Conservation (phyloP, 2,113 vertebrate species). For the Origma solitaria region DNA sequence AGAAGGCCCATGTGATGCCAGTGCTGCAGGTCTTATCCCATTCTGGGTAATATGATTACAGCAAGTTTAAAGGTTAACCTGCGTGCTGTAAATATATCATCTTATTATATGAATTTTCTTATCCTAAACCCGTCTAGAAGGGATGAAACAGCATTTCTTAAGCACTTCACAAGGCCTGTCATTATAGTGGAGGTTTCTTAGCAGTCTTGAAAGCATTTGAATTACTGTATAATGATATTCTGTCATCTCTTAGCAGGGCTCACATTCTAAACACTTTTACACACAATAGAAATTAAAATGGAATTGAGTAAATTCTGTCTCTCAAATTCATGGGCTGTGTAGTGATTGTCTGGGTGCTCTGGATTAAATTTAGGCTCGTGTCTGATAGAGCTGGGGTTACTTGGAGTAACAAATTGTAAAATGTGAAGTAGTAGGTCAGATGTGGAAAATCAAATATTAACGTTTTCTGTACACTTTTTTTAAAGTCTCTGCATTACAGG, state of each 20-base stretch:
- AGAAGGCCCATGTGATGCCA: neutral
- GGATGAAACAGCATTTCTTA: slow-evolving; percentile 23
- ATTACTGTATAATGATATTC: slow-evolving; percentile 16
- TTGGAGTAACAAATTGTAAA: neutral
- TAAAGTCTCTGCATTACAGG: neutral
- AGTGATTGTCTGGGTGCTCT: neutral
- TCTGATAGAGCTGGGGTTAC: neutral
- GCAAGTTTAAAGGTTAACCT: neutral
- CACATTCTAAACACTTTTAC: neutral
- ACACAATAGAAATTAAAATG: slow-evolving; percentile 42
- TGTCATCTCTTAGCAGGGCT: slow-evolving; percentile 18
- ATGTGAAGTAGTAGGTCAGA: neutral
- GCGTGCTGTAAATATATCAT: slow-evolving; percentile 9
- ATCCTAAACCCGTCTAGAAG: neutral
- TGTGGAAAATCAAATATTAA: neutral
- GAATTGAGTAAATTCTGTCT: slow-evolving; percentile 18
- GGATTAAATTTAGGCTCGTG: neutral
- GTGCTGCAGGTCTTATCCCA: neutral
- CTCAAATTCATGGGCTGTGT: neutral
- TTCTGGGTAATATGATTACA: neutral
- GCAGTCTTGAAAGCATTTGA: neutral
- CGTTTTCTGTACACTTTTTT: neutral
- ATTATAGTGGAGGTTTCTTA: neutral
- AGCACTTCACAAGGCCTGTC: slow-evolving; percentile 1
- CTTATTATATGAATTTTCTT: neutral